Evolutionary conservation across 2,113 vertebrate species (phyloP), one percentile per base, ranked within the genome.

Genomic region (Callaeas wilsoni): DNA sequence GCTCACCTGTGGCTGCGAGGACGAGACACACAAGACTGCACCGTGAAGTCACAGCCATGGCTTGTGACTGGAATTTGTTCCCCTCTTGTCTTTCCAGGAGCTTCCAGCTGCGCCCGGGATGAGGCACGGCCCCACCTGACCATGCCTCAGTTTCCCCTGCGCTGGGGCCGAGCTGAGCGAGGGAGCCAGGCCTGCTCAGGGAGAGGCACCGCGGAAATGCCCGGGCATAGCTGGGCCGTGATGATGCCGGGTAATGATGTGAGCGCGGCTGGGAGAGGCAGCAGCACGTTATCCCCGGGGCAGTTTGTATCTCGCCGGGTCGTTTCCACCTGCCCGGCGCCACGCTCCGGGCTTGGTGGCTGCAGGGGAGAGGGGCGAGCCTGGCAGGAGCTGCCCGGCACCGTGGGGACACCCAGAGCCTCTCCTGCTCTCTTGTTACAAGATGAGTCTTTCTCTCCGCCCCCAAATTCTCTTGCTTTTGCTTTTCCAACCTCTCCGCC

Each of bases 281-380:
- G 75, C 60, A 13, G 57, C 84, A n/a, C 3, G 0, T 22, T 10
- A 1, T 16, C 84, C 93, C 57, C 0, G 39, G 33, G 75, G 79
- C 90, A 12, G 0, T 29, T 25, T 8, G 59, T 9, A 22, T 6
- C 44, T 39, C 9, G 10, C 5, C 1, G 14, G 4, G 15, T 55
- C 75, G n/a, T 17, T 55, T 16, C 84, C 80, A n/a, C 49, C 46
- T 1, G 4, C 56, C 32, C 69, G 1, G n/a, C n/a, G n/a, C n/a
- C n/a, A 3, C 0, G 1, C 75, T 17, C 29, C 15, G 1, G 37
- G n/a, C 4, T 11, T 7, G 0, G 3, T 5, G 81, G 59, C 46
- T 65, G 89, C 56, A 46, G 77, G 16, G 26, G 16, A 60, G 37
- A 39, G 0, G 1, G 26, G 9, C 7, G 10, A 29, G 74, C 59